phyloP scores from a whole-genome alignment of 2,113 vertebrate genomes.

The Eulemur rufifrons region DNA sequence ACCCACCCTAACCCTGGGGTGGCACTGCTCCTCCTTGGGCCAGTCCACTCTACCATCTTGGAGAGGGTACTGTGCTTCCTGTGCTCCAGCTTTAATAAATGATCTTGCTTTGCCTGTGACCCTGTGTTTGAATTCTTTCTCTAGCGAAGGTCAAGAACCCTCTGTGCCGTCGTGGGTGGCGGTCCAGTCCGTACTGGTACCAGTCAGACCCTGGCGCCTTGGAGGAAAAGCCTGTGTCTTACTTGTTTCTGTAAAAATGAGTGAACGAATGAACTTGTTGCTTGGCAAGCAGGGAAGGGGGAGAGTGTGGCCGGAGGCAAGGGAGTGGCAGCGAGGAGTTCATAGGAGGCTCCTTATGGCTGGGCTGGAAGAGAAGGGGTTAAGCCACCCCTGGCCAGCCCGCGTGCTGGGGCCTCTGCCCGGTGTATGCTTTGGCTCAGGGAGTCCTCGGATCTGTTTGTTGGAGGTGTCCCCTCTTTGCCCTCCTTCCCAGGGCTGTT shows the following conservation, averaged over 20 bases:
- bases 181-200: no score
- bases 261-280: background rate
- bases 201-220: background rate
- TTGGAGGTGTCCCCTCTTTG: conserved; percentile 33
- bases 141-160: no score
- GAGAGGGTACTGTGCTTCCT: no score
- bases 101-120: no score
- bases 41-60: no score
- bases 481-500: conserved; percentile 12
- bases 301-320: background rate
- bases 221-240: background rate
- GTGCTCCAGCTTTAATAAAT: no score
- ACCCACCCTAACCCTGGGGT: no score
- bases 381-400: background rate
- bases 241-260: background rate
- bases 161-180: no score
- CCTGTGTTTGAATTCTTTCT: no score
- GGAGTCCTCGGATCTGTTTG: background rate
- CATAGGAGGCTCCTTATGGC: background rate
- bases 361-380: background rate
- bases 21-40: no score
- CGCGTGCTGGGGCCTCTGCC: background rate
- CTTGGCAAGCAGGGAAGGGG: background rate
- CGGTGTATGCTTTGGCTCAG: background rate
- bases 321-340: background rate